A percentile compares a stretch with the other conserved stretches of the same genome.
These are phyloP conservation scores for Aphis craccivora DNA, from an alignment of 1,140 invertebrate species.

Conservation along the genomic window DNA sequence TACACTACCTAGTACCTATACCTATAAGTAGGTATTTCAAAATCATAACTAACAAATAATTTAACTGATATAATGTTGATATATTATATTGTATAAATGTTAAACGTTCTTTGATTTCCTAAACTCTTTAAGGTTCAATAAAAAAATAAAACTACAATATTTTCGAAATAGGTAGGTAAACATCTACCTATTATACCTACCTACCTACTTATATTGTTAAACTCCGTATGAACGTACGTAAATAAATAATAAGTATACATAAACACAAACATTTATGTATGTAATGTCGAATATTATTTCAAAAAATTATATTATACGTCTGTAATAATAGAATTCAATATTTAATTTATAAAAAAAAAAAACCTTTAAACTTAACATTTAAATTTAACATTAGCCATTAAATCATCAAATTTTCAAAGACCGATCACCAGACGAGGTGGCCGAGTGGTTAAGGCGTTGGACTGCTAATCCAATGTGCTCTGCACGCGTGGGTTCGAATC, in stretches of 20 bases:
- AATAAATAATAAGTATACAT: not conserved
- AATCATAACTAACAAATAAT: no score
- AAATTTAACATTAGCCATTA: not conserved
- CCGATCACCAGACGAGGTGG: not conserved
- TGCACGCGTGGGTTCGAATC: conserved; percentile 9
- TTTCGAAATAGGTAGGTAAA: not conserved
- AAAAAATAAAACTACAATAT: not conserved
- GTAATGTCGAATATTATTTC: not conserved
- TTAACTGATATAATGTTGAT: not conserved
- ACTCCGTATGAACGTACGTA: not conserved
- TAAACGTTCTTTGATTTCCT: not conserved
- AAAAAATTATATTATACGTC: not conserved
- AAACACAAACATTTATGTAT: not conserved
- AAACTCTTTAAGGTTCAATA: not conserved
- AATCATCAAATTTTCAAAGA: not conserved
- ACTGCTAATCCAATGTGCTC: conserved; percentile 13
- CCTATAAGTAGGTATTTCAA: no score
- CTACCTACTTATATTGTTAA: not conserved
- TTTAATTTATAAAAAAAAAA: not conserved
- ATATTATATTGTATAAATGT: not conserved
- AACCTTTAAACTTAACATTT: no score
- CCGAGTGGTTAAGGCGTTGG: conserved; percentile 9
- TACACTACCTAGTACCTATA: no score
- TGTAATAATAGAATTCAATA: not conserved
- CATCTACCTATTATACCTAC: not conserved